phyloP scores from a whole-genome alignment of 2,113 vertebrate genomes.

The Apteryx owenii region DNA sequence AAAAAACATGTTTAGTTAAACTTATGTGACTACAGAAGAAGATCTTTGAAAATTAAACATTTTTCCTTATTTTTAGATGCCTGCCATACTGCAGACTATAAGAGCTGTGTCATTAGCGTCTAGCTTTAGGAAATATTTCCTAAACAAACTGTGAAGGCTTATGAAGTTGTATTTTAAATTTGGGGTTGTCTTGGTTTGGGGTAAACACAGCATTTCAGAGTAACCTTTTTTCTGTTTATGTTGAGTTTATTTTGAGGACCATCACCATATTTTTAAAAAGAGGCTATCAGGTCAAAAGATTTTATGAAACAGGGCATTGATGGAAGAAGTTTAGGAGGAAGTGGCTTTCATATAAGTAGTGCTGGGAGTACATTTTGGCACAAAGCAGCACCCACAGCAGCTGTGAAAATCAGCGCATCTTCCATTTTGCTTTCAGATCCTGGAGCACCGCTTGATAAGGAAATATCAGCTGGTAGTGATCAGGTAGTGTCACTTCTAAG shows the following conservation, averaged over 20 bases:
- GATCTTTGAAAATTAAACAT: neutral
- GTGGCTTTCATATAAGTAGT: constrained; percentile 36
- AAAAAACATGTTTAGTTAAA: neutral
- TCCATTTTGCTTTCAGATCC: neutral
- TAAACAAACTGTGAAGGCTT: neutral
- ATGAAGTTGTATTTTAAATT: neutral
- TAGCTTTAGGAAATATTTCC: neutral
- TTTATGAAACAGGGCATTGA: constrained; percentile 50
- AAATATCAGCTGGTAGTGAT: neutral
- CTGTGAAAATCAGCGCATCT: neutral
- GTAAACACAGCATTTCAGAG: neutral
- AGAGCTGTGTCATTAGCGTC: neutral
- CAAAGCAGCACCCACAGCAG: neutral
- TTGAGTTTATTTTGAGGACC: neutral
- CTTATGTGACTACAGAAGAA: neutral
- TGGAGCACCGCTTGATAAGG: neutral
- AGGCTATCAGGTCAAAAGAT: constrained; percentile 21
- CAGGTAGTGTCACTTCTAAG: neutral
- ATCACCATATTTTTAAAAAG: constrained; percentile 2
- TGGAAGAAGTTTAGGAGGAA: constrained; percentile 18
- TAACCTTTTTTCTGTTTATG: neutral
- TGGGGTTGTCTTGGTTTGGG: neutral
- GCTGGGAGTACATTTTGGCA: constrained; percentile 5
- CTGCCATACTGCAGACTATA: neutral
- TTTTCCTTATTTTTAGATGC: neutral